Percentiles rank a stretch among this genome's conserved stretches.
phyloP scores from a whole-genome alignment of 2,888 invertebrate genomes.

The Pseudococcus viburni region DNA sequence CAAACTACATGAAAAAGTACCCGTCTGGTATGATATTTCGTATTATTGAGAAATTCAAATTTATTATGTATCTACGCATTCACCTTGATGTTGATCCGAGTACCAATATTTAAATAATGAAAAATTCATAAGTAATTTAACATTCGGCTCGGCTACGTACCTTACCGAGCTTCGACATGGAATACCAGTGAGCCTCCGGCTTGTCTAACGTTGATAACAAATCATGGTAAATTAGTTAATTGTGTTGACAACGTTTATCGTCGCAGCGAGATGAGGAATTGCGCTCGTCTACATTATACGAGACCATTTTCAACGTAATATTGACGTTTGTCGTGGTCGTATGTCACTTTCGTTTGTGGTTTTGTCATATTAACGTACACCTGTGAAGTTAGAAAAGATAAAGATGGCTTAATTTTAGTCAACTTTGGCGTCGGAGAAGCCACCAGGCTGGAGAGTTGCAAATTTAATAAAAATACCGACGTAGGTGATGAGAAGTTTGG shows the following conservation, averaged over 20 bases:
- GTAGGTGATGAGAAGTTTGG: background rate
- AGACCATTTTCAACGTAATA: background rate
- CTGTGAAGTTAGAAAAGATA: background rate
- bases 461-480: background rate
- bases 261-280: background rate
- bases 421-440: background rate
- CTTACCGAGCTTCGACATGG: background rate
- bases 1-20: constrained; percentile 50
- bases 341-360: constrained; percentile 37
- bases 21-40: constrained; percentile 44
- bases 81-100: constrained; percentile 21
- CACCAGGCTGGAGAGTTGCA: background rate
- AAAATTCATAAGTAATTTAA: constrained; percentile 48
- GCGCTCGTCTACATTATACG: background rate
- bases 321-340: background rate
- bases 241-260: constrained; percentile 2
- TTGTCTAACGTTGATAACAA: constrained; percentile 13
- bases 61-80: constrained; percentile 55
- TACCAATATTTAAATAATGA: constrained; percentile 45
- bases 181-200: background rate
- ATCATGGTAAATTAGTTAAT: constrained; percentile 39
- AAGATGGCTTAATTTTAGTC: background rate
- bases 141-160: background rate
- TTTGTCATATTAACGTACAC: constrained; percentile 13
- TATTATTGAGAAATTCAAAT: constrained; percentile 48